These are phyloP conservation scores for Chalcosyrphus nemorum DNA, from an alignment of 2,888 invertebrate species.

Conservation along the genomic window DNA sequence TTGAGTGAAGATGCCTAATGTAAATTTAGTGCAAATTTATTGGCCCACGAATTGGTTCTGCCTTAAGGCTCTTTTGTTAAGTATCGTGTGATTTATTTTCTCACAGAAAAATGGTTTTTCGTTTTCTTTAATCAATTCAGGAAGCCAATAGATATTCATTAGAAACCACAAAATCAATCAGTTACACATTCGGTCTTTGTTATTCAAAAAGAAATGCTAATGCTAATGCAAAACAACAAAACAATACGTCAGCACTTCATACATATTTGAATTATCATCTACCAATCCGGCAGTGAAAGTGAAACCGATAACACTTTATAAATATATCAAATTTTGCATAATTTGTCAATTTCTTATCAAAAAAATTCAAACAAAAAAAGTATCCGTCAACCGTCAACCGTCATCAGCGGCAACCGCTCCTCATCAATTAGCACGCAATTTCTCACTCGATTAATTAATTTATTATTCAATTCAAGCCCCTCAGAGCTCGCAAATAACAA, in stretches of 20 bases:
- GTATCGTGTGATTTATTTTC: not conserved
- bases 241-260: not conserved
- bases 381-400: conserved; percentile 7
- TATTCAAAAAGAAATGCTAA: not conserved
- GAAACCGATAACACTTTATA: not conserved
- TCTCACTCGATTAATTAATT: conserved; percentile 8
- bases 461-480: conserved; percentile 25
- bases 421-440: conserved; percentile 11
- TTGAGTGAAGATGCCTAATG: too few relatives aligned
- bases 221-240: not conserved
- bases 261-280: not conserved
- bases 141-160: not conserved
- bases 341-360: conserved; percentile 29
- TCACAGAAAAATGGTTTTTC: not conserved
- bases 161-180: conserved; percentile 1
- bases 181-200: not conserved
- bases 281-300: not conserved
- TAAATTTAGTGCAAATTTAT: too few relatives aligned
- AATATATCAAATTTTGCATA: conserved; percentile 8
- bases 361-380: conserved; percentile 1
- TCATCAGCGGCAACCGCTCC: not conserved
- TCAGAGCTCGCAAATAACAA: conserved; percentile 5
- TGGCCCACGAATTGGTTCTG: not conserved
- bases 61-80: not conserved
- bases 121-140: not conserved